A percentile compares a stretch with the other conserved stretches of the same genome.
phyloP scores from a whole-genome alignment of 2,797 vertebrate genomes.

The Nyctibius grandis region DNA sequence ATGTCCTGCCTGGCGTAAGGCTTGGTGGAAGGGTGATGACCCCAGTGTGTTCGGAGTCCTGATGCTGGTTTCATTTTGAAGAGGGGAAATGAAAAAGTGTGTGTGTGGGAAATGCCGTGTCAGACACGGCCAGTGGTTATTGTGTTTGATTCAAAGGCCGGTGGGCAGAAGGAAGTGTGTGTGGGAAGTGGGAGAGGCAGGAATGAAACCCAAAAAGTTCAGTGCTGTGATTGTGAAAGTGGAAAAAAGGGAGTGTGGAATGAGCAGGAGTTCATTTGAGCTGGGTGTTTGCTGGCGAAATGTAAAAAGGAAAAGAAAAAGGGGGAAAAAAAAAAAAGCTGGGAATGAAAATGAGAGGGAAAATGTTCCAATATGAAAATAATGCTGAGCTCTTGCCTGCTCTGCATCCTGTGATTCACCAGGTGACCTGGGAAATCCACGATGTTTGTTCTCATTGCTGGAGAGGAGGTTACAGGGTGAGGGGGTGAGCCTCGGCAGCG shows the following conservation, averaged over 20 bases:
- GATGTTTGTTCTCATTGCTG: fast-evolving
- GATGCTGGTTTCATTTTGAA: not conserved
- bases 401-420: not conserved
- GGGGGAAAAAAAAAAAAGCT: fast-evolving
- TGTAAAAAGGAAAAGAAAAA: not conserved
- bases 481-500: not conserved
- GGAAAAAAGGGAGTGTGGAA: not conserved
- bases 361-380: not conserved
- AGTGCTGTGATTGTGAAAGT: not conserved
- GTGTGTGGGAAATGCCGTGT: not conserved
- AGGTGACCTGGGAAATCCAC: not conserved
- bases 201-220: not conserved
- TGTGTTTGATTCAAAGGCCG: not conserved
- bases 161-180: not conserved
- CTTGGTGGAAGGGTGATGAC: not conserved
- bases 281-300: not conserved
- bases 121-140: not conserved
- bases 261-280: not conserved
- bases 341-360: not conserved
- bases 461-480: not conserved
- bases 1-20: not conserved
- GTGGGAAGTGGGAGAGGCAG: slow-evolving; percentile 35
- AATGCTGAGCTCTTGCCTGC: not conserved
- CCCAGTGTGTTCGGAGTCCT: not conserved
- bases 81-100: not conserved